phyloP scores from a whole-genome alignment of 2,888 invertebrate species.

The Augiades crinisus region DNA sequence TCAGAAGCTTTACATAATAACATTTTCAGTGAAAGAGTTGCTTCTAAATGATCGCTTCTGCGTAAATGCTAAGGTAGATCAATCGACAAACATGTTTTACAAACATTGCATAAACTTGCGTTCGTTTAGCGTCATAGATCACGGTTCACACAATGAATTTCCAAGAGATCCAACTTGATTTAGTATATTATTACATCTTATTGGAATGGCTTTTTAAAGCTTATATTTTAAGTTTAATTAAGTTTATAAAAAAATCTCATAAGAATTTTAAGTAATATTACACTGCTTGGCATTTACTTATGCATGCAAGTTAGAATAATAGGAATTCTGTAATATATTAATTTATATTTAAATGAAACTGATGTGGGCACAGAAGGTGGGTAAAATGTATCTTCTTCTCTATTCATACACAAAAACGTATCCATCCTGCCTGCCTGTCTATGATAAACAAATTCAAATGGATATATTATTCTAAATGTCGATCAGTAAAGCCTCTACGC shows the following conservation, averaged over 20 bases:
- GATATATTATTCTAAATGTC: too few relatives aligned
- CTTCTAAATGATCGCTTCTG: slow-evolving; percentile 72
- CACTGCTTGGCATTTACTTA: slow-evolving; percentile 80
- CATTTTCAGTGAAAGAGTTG: slow-evolving; percentile 58
- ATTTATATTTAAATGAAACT: slow-evolving; percentile 26
- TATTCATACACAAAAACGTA: slow-evolving; percentile 19
- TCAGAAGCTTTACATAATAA: slow-evolving; percentile 67
- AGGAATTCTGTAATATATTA: slow-evolving; percentile 64
- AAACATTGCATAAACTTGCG: slow-evolving; percentile 53
- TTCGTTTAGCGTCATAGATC: slow-evolving; percentile 67
- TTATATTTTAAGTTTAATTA: slow-evolving; percentile 68
- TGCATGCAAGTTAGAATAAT: slow-evolving; percentile 75
- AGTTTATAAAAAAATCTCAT: slow-evolving; percentile 33
- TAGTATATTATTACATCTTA: slow-evolving; percentile 57
- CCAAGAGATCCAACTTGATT: slow-evolving; percentile 54
- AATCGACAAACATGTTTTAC: slow-evolving; percentile 46
- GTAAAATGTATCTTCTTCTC: slow-evolving; percentile 25
- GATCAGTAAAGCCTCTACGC: too few relatives aligned
- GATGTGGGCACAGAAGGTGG: slow-evolving; percentile 20
- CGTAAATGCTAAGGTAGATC: slow-evolving; percentile 68
- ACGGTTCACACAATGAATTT: slow-evolving; percentile 66
- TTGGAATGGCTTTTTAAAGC: slow-evolving; percentile 78
- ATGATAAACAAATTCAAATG: too few relatives aligned
- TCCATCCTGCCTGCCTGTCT: slow-evolving; percentile 41
- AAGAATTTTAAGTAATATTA: slow-evolving; percentile 47